phyloP scores from a whole-genome alignment of 2,113 vertebrate genomes.

The Gavia stellata region DNA sequence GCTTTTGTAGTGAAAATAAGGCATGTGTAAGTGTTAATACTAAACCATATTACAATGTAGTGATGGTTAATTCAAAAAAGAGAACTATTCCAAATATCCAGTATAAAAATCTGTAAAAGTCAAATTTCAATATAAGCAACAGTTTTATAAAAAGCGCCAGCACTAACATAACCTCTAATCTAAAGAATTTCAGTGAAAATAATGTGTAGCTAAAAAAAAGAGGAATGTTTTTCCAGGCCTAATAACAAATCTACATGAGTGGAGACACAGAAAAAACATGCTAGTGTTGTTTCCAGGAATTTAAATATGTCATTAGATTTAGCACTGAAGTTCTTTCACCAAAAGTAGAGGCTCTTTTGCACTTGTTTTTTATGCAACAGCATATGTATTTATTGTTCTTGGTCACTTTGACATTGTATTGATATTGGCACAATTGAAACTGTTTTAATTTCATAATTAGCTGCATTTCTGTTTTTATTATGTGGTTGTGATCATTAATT shows the following conservation, averaged over 20 bases:
- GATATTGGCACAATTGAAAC: not conserved
- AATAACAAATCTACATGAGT: not conserved
- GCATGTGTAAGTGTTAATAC: not conserved
- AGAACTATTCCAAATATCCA: not conserved
- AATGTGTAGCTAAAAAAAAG: not conserved
- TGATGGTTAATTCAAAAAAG: not conserved
- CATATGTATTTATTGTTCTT: not conserved
- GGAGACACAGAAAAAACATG: not conserved
- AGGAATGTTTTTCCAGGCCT: not conserved
- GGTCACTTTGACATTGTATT: not conserved
- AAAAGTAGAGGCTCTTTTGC: not conserved
- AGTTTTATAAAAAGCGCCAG: not conserved
- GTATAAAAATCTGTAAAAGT: not conserved
- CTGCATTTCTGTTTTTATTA: not conserved
- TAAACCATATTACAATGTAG: not conserved
- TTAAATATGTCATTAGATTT: not conserved
- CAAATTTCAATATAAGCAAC: not conserved
- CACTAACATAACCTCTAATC: not conserved
- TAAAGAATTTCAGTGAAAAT: not conserved
- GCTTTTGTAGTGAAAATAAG: not conserved
- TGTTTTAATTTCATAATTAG: not conserved
- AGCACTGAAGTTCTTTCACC: not conserved
- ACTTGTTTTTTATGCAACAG: not conserved
- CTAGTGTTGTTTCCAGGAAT: not conserved
- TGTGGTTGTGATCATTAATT: not conserved